Conservation (phyloP, 2,888 invertebrate genomes). For the Leucania comma region DNA sequence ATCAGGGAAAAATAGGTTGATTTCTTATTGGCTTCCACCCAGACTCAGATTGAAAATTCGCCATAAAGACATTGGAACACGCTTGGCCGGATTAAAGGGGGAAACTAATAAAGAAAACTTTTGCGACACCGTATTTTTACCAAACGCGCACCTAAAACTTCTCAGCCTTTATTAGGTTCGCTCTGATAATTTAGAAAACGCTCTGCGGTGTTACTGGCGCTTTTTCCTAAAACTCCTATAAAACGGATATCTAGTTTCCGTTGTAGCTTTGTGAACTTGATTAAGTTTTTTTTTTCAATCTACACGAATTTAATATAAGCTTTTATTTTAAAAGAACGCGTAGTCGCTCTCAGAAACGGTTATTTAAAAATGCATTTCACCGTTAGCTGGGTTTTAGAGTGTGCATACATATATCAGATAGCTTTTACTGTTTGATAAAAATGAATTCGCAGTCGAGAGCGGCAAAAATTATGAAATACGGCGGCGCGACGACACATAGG, state of each 20-base stretch:
- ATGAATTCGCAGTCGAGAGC: slow-evolving; percentile 70
- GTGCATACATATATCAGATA: slow-evolving; percentile 71
- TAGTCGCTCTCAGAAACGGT: slow-evolving; percentile 30
- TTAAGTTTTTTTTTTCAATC: slow-evolving; percentile 76
- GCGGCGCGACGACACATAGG: slow-evolving; percentile 63
- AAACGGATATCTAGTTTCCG: slow-evolving; percentile 75
- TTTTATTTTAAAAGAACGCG: slow-evolving; percentile 59
- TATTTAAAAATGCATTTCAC: slow-evolving; percentile 68
- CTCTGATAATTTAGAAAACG: slow-evolving; percentile 83
- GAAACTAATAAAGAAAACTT: slow-evolving; percentile 91
- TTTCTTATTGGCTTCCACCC: slow-evolving; percentile 90
- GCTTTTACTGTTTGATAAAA: slow-evolving; percentile 76
- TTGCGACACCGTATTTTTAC: slow-evolving; percentile 90
- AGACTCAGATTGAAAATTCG: slow-evolving; percentile 90
- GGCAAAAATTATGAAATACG: slow-evolving; percentile 80
- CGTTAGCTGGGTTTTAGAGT: slow-evolving; percentile 63
- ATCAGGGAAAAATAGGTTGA: slow-evolving; percentile 89
- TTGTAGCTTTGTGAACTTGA: slow-evolving; percentile 74
- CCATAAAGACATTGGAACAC: slow-evolving; percentile 91
- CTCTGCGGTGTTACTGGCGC: slow-evolving; percentile 75
- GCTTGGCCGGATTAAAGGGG: slow-evolving; percentile 89
- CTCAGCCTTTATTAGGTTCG: slow-evolving; percentile 85
- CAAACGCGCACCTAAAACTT: slow-evolving; percentile 87
- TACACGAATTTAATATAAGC: slow-evolving; percentile 64
- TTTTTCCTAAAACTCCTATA: slow-evolving; percentile 75